Percentiles rank a stretch among this genome's conserved stretches.
Conservation (phyloP, 2,113 vertebrate genomes). For the Chamaetylas fuelleborni region DNA sequence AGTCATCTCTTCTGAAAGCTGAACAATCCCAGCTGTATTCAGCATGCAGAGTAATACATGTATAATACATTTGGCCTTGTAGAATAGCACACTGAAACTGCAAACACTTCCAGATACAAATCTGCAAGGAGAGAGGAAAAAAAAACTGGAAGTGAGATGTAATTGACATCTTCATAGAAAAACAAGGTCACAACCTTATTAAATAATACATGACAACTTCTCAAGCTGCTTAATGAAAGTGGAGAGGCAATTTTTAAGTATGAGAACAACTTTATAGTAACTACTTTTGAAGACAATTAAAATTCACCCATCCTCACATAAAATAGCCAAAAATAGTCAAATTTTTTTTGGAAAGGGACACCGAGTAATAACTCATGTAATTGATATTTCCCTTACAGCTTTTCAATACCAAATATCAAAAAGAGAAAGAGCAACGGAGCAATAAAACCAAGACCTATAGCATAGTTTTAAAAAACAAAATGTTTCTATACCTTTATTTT, state of each 20-base stretch:
- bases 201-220: background rate
- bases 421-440: background rate
- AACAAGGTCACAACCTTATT: background rate
- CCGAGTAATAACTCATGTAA: background rate
- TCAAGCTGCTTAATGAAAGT: background rate
- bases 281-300: background rate
- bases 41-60: background rate
- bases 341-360: background rate
- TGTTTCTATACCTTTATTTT: background rate
- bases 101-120: background rate
- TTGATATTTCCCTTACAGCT: background rate
- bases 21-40: conserved; percentile 11
- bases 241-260: background rate
- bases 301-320: background rate
- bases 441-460: background rate
- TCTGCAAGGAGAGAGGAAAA: background rate
- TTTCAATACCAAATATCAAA: background rate
- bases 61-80: conserved; percentile 1
- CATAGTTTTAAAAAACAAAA: background rate
- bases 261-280: background rate
- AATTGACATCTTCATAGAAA: background rate
- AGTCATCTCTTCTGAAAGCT: background rate
- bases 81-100: background rate
- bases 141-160: background rate
- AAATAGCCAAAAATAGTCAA: background rate